These are phyloP conservation scores for Stomatorhinus ivindoensis DNA, from an alignment of 2,113 vertebrate genomes.

Conservation along the genomic window DNA sequence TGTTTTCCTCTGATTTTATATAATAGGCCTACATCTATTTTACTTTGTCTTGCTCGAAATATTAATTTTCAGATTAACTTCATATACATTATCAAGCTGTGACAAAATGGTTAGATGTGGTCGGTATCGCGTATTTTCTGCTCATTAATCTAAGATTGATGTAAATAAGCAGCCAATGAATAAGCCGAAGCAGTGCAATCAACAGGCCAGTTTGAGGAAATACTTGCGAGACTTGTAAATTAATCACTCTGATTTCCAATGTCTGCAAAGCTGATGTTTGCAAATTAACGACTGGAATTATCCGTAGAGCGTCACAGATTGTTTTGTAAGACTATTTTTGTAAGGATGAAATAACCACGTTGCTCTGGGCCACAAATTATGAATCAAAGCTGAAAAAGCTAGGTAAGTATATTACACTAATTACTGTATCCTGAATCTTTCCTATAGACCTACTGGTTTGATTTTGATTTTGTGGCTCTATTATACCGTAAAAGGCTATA, in stretches of 20 bases:
- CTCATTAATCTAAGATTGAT: slow-evolving; percentile 40
- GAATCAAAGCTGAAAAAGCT: slow-evolving; percentile 53
- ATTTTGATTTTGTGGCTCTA: slow-evolving; percentile 17
- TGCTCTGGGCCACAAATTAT: slow-evolving; percentile 60
- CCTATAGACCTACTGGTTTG: slow-evolving; percentile 32
- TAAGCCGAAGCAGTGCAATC: slow-evolving; percentile 61
- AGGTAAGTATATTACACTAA: slow-evolving; percentile 61
- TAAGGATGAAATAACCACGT: slow-evolving; percentile 60
- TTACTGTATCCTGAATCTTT: slow-evolving; percentile 43
- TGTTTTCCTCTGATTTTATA: background rate
- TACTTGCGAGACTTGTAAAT: slow-evolving; percentile 61
- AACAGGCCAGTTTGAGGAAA: slow-evolving; percentile 64
- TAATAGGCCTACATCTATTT: background rate
- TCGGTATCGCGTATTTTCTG: background rate
- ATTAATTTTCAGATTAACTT: background rate
- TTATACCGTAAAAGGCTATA: background rate
- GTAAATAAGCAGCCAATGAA: slow-evolving; percentile 58
- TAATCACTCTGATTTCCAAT: slow-evolving; percentile 63
- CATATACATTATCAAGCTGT: background rate
- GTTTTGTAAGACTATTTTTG: slow-evolving; percentile 55
- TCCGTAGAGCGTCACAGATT: slow-evolving; percentile 62
- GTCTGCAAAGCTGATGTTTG: slow-evolving; percentile 59
- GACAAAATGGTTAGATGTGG: background rate
- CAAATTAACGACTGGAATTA: slow-evolving; percentile 69
- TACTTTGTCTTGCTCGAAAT: background rate